phyloP scores from a whole-genome alignment of 2,113 vertebrate genomes.

The Ageneiosus marmoratus region DNA sequence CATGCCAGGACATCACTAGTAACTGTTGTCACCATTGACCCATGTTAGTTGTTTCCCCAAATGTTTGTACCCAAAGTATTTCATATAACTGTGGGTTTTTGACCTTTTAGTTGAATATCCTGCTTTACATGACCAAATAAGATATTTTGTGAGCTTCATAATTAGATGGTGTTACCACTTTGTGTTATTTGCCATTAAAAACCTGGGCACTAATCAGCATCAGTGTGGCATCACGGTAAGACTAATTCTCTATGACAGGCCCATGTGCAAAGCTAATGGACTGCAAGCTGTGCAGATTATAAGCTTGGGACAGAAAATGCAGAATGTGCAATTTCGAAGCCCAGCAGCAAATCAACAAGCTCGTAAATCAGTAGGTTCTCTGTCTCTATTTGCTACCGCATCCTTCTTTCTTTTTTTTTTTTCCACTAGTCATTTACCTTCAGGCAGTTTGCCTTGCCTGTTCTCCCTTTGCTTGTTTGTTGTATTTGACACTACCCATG shows the following conservation, averaged over 20 bases:
- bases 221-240: conserved; percentile 18
- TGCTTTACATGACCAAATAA: not conserved
- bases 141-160: not conserved
- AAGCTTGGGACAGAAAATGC: conserved; percentile 9
- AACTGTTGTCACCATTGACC: not conserved
- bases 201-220: not conserved
- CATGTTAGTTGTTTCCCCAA: not conserved
- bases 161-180: not conserved
- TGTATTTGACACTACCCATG: not conserved
- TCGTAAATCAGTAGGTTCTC: conserved; percentile 26
- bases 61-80: not conserved
- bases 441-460: conserved; percentile 6
- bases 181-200: not conserved
- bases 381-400: not conserved
- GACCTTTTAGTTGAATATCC: not conserved
- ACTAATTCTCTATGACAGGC: conserved; percentile 38
- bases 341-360: conserved; percentile 16
- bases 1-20: no score
- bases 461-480: not conserved
- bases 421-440: conserved; percentile 9
- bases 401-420: conserved; percentile 4
- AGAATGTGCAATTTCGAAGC: conserved; percentile 13
- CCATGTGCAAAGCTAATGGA: conserved; percentile 39
- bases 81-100: not conserved
- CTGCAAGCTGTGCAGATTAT: conserved; percentile 23